Conservation (phyloP, 2,888 invertebrate species). For the Nomada ruficornis region DNA sequence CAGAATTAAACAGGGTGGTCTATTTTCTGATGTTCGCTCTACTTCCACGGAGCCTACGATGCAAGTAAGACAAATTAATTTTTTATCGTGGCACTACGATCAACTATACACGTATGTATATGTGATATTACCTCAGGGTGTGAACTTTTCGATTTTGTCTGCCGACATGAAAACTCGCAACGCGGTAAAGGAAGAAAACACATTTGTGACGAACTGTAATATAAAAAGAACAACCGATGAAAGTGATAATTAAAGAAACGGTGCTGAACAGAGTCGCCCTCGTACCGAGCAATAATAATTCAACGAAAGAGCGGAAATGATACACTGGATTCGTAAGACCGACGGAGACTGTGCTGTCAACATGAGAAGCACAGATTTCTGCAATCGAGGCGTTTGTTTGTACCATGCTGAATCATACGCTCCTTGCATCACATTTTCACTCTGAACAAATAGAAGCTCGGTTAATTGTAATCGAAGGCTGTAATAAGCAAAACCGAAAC, state of each 20-base stretch:
- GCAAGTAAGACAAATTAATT: too few species aligned
- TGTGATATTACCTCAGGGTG: too few species aligned
- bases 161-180: conserved; percentile 36
- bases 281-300: conserved; percentile 60
- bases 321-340: conserved; percentile 45
- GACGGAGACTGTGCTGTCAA: conserved; percentile 60
- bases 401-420: conserved; percentile 51
- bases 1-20: too few species aligned
- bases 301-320: conserved; percentile 62
- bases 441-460: conserved; percentile 25
- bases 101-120: background rate
- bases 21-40: too few species aligned
- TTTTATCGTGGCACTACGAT: too few species aligned
- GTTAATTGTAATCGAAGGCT: background rate
- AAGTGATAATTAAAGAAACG: too few species aligned
- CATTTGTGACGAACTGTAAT: conserved; percentile 65
- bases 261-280: background rate
- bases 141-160: conserved; percentile 9
- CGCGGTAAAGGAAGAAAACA: conserved; percentile 65
- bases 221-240: background rate
- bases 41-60: too few species aligned
- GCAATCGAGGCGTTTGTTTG: conserved; percentile 8
- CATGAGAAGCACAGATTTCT: conserved; percentile 23
- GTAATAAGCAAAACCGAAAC: background rate
- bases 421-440: conserved; percentile 7